Conservation (phyloP, 2,888 invertebrate genomes). For the Tipula unca region DNA sequence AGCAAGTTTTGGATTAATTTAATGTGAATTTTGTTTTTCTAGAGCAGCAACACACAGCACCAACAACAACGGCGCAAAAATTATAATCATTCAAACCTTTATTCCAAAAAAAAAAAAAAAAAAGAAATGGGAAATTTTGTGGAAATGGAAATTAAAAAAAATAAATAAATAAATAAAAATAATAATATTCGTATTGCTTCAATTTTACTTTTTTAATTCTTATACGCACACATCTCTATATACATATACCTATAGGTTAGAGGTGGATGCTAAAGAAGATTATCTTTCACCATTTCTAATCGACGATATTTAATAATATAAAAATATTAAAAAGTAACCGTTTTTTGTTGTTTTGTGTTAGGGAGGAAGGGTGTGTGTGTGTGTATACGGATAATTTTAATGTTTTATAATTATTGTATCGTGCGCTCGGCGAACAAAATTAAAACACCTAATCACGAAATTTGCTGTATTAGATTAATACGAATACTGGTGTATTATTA, state of each 20-base stretch:
- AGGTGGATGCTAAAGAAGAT: conserved; percentile 14
- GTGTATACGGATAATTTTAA: too few relatives aligned
- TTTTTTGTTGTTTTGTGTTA: too few relatives aligned
- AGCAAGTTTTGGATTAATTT: conserved; percentile 28
- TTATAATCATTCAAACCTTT: conserved; percentile 14
- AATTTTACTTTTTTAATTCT: conserved; percentile 1
- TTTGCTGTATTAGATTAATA: too few relatives aligned
- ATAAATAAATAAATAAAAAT: conserved; percentile 14
- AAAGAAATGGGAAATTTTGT: not conserved
- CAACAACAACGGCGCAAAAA: not conserved
- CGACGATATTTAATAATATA: not conserved
- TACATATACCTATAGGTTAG: not conserved
- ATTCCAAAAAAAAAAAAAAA: not conserved
- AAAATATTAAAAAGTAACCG: not conserved
- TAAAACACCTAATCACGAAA: too few relatives aligned
- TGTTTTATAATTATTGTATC: too few relatives aligned
- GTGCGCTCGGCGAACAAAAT: too few relatives aligned
- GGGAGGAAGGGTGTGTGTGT: too few relatives aligned
- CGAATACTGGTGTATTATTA: too few relatives aligned
- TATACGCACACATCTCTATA: not conserved
- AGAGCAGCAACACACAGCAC: not conserved
- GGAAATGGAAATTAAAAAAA: not conserved
- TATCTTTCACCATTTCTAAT: conserved; percentile 1
- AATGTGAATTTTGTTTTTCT: conserved; percentile 25
- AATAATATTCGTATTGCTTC: not conserved